These are phyloP conservation scores for Panagrolaimus sp. DNA, from an alignment of 1,140 invertebrate species.

Conservation along the genomic window DNA sequence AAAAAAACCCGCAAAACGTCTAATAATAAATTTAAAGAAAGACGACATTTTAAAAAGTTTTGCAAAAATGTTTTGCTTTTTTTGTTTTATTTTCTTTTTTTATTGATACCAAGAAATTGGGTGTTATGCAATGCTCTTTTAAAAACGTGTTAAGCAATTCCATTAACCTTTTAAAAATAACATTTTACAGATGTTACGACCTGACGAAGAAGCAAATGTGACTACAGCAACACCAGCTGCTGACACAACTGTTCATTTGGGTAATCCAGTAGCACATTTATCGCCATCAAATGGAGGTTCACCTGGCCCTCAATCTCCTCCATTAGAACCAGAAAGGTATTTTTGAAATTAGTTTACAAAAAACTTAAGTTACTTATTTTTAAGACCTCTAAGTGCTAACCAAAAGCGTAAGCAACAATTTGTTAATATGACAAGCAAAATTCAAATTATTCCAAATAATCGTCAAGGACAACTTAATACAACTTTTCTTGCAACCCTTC, in stretches of 20 bases:
- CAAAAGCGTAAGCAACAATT: conserved; percentile 22
- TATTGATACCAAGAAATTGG: no score
- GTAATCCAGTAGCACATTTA: conserved; percentile 6
- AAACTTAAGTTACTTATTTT: not conserved
- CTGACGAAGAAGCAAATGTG: not conserved
- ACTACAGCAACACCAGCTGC: not conserved
- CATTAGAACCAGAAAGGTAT: not conserved
- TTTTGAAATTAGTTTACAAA: not conserved
- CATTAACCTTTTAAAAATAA: no score
- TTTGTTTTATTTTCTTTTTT: no score
- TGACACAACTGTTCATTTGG: not conserved
- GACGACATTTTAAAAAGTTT: no score
- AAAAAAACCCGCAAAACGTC: no score
- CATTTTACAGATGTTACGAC: conserved; percentile 9
- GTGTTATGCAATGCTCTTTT: no score
- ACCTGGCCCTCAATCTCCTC: not conserved
- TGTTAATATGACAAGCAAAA: conserved; percentile 39
- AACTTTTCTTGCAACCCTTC: conserved; percentile 49
- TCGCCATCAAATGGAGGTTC: not conserved
- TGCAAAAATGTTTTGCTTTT: no score
- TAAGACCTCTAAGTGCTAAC: not conserved
- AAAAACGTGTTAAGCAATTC: no score
- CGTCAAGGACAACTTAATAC: conserved; percentile 57
- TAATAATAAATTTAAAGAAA: no score
- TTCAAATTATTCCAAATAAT: conserved; percentile 52